Percentiles rank a stretch among this genome's conserved stretches.
Evolutionary conservation across 2,797 vertebrate genomes (phyloP).

Genomic region (Pantherophis alleghaniensis): DNA sequence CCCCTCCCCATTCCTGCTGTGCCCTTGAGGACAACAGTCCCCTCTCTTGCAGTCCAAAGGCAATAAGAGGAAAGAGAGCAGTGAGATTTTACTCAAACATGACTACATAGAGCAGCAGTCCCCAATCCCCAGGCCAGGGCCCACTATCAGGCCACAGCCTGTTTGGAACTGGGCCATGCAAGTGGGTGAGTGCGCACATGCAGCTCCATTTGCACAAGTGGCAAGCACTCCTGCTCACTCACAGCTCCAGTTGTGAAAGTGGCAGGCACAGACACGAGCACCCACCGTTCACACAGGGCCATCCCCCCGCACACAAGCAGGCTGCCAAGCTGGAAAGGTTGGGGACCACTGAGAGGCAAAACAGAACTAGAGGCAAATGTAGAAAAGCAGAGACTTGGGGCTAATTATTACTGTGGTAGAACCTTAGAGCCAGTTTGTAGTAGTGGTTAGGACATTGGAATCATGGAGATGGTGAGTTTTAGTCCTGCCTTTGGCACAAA

Average conservation of each 20-base stretch:
- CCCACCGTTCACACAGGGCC: too few species aligned
- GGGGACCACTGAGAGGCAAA: neutral
- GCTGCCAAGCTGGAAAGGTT: neutral
- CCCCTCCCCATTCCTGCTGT: neutral
- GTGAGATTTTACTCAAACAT: neutral
- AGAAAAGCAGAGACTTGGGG: neutral
- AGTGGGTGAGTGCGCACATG: too few species aligned
- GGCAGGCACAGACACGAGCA: too few species aligned
- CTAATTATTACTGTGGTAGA: neutral
- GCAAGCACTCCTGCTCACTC: too few species aligned
- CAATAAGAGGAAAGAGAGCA: neutral
- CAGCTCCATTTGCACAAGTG: too few species aligned
- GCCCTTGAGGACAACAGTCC: neutral
- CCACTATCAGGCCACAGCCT: too few species aligned
- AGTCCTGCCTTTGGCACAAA: neutral
- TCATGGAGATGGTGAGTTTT: neutral
- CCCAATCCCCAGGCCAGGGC: fast-evolving
- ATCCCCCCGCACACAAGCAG: too few species aligned
- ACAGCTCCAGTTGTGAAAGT: too few species aligned
- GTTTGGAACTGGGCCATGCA: too few species aligned
- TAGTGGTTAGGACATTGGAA: neutral
- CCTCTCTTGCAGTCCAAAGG: neutral
- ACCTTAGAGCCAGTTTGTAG: neutral
- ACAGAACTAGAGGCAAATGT: neutral
- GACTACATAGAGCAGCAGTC: neutral